Conservation (phyloP, 2,797 vertebrate genomes). For the Dipus sagitta region DNA sequence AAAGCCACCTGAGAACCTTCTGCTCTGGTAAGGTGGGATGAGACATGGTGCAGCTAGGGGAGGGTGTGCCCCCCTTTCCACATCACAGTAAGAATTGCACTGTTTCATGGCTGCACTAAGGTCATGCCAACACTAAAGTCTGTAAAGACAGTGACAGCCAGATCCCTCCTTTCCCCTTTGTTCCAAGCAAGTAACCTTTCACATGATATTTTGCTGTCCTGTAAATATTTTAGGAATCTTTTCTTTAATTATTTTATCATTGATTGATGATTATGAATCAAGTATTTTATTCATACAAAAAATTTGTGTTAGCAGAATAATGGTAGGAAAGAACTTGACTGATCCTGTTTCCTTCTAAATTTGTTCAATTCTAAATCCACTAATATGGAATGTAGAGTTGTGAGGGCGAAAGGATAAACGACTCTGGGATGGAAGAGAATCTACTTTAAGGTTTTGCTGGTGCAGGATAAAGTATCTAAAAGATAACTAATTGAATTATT, state of each 20-base stretch:
- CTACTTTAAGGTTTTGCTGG: not conserved
- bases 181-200: constrained; percentile 9
- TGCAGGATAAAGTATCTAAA: not conserved
- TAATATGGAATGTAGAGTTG: not conserved
- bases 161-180: not conserved
- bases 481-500: constrained; percentile 54
- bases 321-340: not conserved
- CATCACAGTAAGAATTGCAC: not conserved
- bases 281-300: not conserved
- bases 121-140: not conserved
- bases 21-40: not conserved
- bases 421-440: not conserved
- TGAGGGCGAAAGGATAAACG: constrained; percentile 16
- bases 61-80: not conserved
- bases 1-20: not conserved
- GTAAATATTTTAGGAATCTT: not conserved
- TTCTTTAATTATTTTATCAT: constrained; percentile 34
- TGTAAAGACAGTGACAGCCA: not conserved
- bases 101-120: not conserved
- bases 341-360: not conserved
- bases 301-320: not conserved
- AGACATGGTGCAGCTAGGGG: not conserved
- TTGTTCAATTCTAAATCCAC: not conserved
- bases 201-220: not conserved
- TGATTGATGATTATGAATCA: not conserved